Evolutionary conservation across 2,888 invertebrate species (phyloP).

Genomic region (Digitonthophagus gazella): DNA sequence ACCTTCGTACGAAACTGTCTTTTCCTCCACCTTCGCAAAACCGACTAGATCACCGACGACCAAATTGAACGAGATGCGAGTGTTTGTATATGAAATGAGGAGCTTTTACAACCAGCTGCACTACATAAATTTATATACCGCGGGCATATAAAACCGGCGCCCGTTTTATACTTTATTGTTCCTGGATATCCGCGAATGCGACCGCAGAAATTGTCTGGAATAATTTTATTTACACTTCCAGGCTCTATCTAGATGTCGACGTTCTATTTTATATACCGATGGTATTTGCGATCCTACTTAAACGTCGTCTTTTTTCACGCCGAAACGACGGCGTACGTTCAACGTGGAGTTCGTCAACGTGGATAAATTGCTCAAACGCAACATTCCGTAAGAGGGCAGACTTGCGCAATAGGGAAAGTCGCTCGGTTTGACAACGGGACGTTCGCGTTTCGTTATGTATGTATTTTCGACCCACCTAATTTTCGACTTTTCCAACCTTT

Average conservation of each 20-base stretch:
- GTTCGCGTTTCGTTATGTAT: no score
- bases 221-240: conserved; percentile 4
- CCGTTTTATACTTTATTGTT: conserved; percentile 13
- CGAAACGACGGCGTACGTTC: no score
- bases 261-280: background rate
- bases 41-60: conserved; percentile 19
- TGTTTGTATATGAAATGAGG: conserved; percentile 27
- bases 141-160: background rate
- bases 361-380: no score
- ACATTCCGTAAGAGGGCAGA: no score
- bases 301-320: no score
- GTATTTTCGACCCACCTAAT: no score
- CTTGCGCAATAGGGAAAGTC: no score
- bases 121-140: background rate
- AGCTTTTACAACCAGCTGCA: conserved; percentile 16
- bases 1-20: conserved; percentile 6
- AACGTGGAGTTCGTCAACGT: no score
- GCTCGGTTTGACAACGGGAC: no score
- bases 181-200: conserved; percentile 12
- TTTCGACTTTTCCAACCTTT: no score
- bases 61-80: conserved; percentile 26
- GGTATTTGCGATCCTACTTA: no score
- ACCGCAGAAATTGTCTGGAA: conserved; percentile 14
- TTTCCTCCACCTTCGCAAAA: background rate
- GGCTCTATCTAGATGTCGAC: background rate